phyloP scores from a whole-genome alignment of 2,113 vertebrate genomes.

The Colossoma macropomum region DNA sequence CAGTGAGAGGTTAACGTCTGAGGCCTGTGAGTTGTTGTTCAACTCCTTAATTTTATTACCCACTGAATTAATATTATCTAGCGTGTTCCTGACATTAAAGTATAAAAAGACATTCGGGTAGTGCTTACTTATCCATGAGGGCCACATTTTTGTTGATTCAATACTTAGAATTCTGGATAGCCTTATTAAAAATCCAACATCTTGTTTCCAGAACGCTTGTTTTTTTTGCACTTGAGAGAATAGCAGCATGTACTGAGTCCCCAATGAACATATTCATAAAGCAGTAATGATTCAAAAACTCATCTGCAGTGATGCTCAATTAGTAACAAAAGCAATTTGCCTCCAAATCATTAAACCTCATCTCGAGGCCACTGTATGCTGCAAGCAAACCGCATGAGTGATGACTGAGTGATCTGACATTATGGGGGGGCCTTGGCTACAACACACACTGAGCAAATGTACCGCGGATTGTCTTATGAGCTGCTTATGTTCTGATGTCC shows the following conservation, averaged over 20 bases:
- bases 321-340: conserved; percentile 15
- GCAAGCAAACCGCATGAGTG: not conserved
- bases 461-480: not conserved
- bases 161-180: too few species aligned
- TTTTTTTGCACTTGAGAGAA: not conserved
- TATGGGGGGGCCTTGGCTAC: not conserved
- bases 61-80: too few species aligned
- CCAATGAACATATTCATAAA: conserved; percentile 4
- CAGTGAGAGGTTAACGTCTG: not conserved
- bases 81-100: too few species aligned
- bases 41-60: too few species aligned
- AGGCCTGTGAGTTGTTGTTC: not conserved
- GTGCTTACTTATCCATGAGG: too few species aligned
- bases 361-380: conserved; percentile 3
- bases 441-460: not conserved
- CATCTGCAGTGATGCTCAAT: conserved; percentile 3
- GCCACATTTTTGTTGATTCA: too few species aligned
- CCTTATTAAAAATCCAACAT: not conserved
- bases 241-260: not conserved
- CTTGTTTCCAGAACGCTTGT: not conserved
- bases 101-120: too few species aligned
- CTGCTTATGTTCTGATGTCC: not conserved
- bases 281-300: not conserved
- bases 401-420: not conserved
- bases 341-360: not conserved